Base-by-base conservation (phyloP, 2,113 vertebrate genomes). In the Brevimyrus niger region DNA sequence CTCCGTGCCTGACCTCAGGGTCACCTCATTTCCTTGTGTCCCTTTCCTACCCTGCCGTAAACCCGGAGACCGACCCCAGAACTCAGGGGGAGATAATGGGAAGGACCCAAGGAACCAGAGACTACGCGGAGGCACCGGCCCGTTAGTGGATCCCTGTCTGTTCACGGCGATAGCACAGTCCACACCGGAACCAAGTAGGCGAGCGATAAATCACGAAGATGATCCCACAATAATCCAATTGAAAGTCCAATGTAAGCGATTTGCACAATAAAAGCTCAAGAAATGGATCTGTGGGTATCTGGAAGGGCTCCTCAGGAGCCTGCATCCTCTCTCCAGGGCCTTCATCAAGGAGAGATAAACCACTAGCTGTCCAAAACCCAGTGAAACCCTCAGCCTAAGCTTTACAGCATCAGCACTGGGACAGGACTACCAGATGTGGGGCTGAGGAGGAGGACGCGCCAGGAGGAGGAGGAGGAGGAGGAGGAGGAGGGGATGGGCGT, bases 11-110 rank as follows among this genome's bases (percentile, higher is more conserved):
- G 95, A 96, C 96, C 95, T 90, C 3, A 88, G 89, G 96, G 95
- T 96, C 95, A 95, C 90, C 95, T 96, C 95, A 96, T 96, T 96
- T 96, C 96, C 96, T 95, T 91, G 91, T 96, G 95, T 92, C 95
- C 96, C 94, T 96, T 95, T 91, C 42, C 93, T 95, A 96, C 94
- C 95, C 95, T 92, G 93, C 91, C 91, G 96, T 96, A 96, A 96
- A 94, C 87, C 90, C 31, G 90, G 89, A 92, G 91, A 94, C 92
- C 93, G 94, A 95, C 94, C 90, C 91, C 90, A 91, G 88, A 89
- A 92, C 92, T 90, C 89, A 89, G 91, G 92, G 92, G 94, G 93
- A 88, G 86, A 95, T 95, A 95, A 94, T 95, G 89, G 92, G 93
- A 91, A 65, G 90, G 92, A 94, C 91, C 89, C 90, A 89, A 92